phyloP scores from a whole-genome alignment of 2,113 vertebrate species.

The Eonycteris spelaea region DNA sequence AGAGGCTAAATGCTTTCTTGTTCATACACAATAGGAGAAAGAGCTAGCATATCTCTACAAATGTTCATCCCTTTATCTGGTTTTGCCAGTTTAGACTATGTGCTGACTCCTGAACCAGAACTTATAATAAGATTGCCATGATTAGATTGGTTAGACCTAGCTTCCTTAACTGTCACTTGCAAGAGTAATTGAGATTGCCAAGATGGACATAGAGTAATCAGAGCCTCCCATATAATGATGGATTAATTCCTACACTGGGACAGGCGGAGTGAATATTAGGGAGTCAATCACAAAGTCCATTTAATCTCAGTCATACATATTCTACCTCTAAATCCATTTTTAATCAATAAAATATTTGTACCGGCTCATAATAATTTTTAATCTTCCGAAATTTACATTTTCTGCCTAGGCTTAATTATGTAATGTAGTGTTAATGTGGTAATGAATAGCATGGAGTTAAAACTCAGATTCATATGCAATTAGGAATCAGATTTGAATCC shows the following conservation, averaged over 20 bases:
- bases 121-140: background rate
- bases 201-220: background rate
- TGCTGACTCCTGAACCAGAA: background rate
- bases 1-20: background rate
- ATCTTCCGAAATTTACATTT: background rate
- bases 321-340: background rate
- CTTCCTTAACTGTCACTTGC: background rate
- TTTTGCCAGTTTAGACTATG: background rate
- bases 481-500: background rate
- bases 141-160: background rate
- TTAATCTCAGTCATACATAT: background rate
- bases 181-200: background rate
- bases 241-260: background rate
- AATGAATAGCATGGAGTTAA: background rate
- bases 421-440: background rate
- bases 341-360: background rate
- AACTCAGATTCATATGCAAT: background rate
- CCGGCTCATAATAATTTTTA: background rate
- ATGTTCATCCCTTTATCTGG: background rate
- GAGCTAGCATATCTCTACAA: background rate
- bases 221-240: background rate
- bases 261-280: background rate
- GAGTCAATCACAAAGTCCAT: background rate
- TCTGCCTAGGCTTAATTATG: background rate
- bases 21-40: background rate